phyloP scores from a whole-genome alignment of 1,140 invertebrate species.

The Myzus persicae region DNA sequence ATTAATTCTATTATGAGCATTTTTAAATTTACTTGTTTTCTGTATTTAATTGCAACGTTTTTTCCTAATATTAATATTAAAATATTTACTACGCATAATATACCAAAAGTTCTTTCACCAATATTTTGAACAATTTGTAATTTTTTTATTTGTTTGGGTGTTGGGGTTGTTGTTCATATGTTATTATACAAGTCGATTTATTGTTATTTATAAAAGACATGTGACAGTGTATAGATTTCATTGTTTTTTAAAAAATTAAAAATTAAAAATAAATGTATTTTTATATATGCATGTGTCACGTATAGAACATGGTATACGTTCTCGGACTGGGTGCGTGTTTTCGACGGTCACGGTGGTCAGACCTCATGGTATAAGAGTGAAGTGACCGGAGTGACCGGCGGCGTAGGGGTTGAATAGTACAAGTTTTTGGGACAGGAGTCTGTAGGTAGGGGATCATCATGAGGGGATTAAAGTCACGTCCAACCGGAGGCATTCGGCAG shows the following conservation, averaged over 20 bases:
- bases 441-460: background rate
- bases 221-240: no score
- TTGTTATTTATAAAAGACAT: no score
- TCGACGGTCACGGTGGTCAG: background rate
- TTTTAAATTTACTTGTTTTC: background rate
- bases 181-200: no score
- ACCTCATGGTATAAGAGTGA: background rate
- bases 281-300: background rate
- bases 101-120: background rate
- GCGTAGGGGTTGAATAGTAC: background rate
- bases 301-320: no score
- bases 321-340: background rate
- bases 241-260: background rate
- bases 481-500: background rate
- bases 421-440: background rate
- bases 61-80: background rate
- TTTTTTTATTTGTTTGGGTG: background rate
- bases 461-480: background rate
- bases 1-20: no score
- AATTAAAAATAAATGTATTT: background rate
- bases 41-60: no score
- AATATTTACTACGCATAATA: no score
- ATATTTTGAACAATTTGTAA: background rate
- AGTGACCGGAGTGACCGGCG: background rate
- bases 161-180: background rate